phyloP scores from a whole-genome alignment of 2,888 invertebrate species.

The Margaritifera margaritifera region DNA sequence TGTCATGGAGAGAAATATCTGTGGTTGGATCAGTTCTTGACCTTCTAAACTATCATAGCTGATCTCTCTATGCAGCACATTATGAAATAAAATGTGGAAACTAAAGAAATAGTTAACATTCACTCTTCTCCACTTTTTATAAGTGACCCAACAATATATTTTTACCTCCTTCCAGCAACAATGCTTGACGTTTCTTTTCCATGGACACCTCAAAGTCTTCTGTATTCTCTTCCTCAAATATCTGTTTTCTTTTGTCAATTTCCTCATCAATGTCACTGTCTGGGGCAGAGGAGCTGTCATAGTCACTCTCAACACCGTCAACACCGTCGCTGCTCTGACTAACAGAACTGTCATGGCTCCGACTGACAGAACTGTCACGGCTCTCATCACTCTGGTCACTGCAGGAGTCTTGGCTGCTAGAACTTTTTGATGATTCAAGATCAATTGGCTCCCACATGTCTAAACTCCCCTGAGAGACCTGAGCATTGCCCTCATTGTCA shows the following conservation, averaged over 20 bases:
- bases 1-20: too few species aligned
- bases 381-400: too few species aligned
- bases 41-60: background rate
- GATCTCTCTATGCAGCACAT: background rate
- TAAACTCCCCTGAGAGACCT: too few species aligned
- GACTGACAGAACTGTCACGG: background rate
- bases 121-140: background rate
- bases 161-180: conserved; percentile 9
- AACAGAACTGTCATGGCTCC: background rate
- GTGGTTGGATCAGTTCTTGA: background rate
- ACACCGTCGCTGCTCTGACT: conserved; percentile 9
- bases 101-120: background rate
- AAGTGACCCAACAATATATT: conserved; percentile 5
- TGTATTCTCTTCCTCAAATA: conserved; percentile 30
- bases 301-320: conserved; percentile 22
- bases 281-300: conserved; percentile 23
- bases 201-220: conserved; percentile 69
- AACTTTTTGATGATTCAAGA: too few species aligned
- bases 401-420: too few species aligned
- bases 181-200: conserved; percentile 55
- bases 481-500: too few species aligned
- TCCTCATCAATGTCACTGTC: conserved; percentile 27
- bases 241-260: conserved; percentile 24
- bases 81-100: background rate
- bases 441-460: too few species aligned